Base-by-base conservation (phyloP, 1,140 invertebrate genomes). In the Geopemphigus sp. region DNA sequence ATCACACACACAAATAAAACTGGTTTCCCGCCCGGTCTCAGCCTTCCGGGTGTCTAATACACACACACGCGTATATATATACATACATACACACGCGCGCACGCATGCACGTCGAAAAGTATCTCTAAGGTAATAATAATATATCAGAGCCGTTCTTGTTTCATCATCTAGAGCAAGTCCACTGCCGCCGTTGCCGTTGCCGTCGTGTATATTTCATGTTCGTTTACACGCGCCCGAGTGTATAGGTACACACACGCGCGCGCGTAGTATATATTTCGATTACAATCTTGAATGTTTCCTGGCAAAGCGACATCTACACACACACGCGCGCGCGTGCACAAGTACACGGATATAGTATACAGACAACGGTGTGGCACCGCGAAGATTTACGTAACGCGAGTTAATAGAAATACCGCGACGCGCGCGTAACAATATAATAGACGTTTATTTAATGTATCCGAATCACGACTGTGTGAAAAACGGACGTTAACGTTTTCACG, bases 61-160 rank as follows among this genome's bases (percentile, higher is more conserved):
- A 32, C 26, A 32, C 19, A 45, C 70, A n/a, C 70, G 22, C 47
- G 4, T n/a, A n/a, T n/a, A n/a, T n/a, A n/a, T n/a, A n/a, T n/a
- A n/a, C n/a, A 32, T 45, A 63, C 59, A n/a, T 47, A n/a, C 8
- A 29, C 53, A 22, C 54, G 32, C 32, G 32, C 32, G 32, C 32
- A 8, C 32, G 32, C 32, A 8, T 8, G 32, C 32, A 4, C 32
- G 32, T 39, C 59, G 56, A 76, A 76, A 76, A 45, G 73, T 76
- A 76, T 76, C 73, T 76, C 73, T 61, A 61, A 76, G 73, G 73
- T 76, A 76, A 76, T 76, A 76, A 76, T 39, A 76, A 76, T 76
- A 76, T 76, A 59, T 76, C 73, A 76, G 73, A 22, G 56, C 54
- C 5, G 73, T 76, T 76, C 73, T 76, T 45, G 73, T 76, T 76